phyloP scores from a whole-genome alignment of 2,113 vertebrate genomes.

The Gavia stellata region DNA sequence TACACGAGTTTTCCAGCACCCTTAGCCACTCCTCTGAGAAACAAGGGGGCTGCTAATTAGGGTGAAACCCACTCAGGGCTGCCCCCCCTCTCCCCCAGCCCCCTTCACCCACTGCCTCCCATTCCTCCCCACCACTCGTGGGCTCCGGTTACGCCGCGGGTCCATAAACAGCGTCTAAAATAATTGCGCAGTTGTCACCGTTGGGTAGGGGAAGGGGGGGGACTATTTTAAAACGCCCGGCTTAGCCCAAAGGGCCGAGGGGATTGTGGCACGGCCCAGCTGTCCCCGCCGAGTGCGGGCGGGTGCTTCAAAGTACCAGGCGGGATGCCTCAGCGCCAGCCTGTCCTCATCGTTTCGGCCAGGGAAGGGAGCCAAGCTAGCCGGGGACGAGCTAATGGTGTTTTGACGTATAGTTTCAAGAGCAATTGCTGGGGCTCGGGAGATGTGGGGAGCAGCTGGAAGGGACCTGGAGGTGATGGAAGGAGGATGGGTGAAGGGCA shows the following conservation, averaged over 20 bases:
- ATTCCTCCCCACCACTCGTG: background rate
- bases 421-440: background rate
- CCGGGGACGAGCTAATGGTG: background rate
- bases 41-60: background rate
- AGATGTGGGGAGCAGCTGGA: conserved; percentile 39
- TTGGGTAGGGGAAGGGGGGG: background rate
- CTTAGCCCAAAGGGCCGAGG: conserved; percentile 38
- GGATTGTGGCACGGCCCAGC: conserved; percentile 55
- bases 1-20: background rate
- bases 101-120: background rate
- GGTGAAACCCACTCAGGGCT: background rate
- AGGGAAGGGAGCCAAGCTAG: background rate
- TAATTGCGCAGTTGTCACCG: conserved; percentile 68
- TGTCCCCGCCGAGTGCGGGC: conserved; percentile 17
- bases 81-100: no score
- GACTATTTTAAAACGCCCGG: conserved; percentile 65
- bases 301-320: conserved; percentile 36
- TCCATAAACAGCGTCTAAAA: conserved; percentile 44
- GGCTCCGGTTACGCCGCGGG: background rate
- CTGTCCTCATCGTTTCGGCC: background rate
- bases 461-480: background rate
- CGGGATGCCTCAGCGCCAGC: conserved; percentile 3
- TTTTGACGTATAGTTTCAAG: conserved; percentile 5
- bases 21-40: background rate
- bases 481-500: background rate